Evolutionary conservation across 2,888 invertebrate species (phyloP), one percentile per base, ranked within the genome.

Genomic region (Malachius bipustulatus): DNA sequence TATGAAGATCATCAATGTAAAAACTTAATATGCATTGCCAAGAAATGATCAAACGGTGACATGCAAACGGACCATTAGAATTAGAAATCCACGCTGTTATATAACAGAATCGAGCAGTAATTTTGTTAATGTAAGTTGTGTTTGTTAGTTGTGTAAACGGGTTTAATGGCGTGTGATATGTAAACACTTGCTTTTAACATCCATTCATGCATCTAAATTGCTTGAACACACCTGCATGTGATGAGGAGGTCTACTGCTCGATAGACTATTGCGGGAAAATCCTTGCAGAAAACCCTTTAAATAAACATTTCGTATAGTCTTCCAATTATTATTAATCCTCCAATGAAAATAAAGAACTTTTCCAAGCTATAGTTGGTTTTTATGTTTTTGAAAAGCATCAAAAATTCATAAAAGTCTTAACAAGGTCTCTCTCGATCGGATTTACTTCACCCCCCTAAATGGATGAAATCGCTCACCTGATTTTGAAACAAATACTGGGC

Each of bases 401-500:
- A n/a, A n/a, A n/a, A n/a, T n/a, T n/a, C n/a, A n/a, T n/a, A n/a
- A n/a, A n/a, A n/a, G n/a, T n/a, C n/a, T n/a, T n/a, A n/a, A n/a
- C n/a, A n/a, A n/a, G n/a, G n/a, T n/a, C n/a, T n/a, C n/a, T n/a
- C n/a, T n/a, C n/a, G n/a, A n/a, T n/a, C n/a, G n/a, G n/a, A n/a
- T n/a, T n/a, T n/a, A n/a, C n/a, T n/a, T n/a, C n/a, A n/a, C n/a
- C n/a, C n/a, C n/a, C n/a, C n/a, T n/a, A n/a, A n/a, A n/a, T n/a
- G 10, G 26, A n/a, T n/a, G n/a, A n/a, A n/a, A n/a, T n/a, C n/a
- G 47, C 56, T 53, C 55, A 78, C 78, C 71, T 77, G 82, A 61
- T 82, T 82, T 57, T 82, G 82, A 35, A 83, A 62, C 58, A 82
- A 75, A 55, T 82, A 79, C 56, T 82, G 82, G 13, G 79, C 71